Percentiles rank a stretch among this genome's conserved stretches.
phyloP scores from a whole-genome alignment of 2,888 invertebrate species.

The Selenia dentaria region DNA sequence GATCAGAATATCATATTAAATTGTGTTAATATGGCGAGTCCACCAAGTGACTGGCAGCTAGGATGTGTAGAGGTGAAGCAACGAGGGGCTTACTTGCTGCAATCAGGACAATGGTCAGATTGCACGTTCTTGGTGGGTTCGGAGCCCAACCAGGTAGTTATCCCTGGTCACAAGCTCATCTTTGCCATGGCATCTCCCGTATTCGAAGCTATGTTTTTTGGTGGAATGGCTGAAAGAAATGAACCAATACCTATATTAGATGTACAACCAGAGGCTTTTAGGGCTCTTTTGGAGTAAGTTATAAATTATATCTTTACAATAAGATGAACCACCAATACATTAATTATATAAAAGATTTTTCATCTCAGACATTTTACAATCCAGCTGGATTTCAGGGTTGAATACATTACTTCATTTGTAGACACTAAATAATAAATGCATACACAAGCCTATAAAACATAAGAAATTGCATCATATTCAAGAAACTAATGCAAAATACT shows the following conservation, averaged over 20 bases:
- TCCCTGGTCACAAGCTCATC: constrained; percentile 91
- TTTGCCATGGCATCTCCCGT: constrained; percentile 95
- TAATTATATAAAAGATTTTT: no score
- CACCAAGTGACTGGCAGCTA: constrained; percentile 91
- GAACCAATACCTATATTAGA: constrained; percentile 92
- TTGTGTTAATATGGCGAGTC: constrained; percentile 68
- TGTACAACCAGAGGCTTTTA: constrained; percentile 94
- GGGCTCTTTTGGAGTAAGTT: constrained; percentile 89
- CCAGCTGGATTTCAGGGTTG: no score
- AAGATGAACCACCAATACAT: no score
- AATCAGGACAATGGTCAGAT: constrained; percentile 93
- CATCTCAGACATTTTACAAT: no score
- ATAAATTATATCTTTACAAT: background rate
- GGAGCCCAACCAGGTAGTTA: constrained; percentile 89
- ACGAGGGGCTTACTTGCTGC: constrained; percentile 89
- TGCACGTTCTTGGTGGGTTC: constrained; percentile 93
- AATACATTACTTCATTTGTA: no score
- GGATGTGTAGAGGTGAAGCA: constrained; percentile 88
- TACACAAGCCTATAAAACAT: no score
- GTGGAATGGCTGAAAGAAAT: constrained; percentile 91
- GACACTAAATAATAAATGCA: no score
- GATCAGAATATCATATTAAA: no score
- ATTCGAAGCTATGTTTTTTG: constrained; percentile 95
- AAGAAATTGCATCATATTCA: no score
- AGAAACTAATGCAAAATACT: no score